Conservation (phyloP, 2,888 invertebrate genomes). For the Nemapogon koenigi region DNA sequence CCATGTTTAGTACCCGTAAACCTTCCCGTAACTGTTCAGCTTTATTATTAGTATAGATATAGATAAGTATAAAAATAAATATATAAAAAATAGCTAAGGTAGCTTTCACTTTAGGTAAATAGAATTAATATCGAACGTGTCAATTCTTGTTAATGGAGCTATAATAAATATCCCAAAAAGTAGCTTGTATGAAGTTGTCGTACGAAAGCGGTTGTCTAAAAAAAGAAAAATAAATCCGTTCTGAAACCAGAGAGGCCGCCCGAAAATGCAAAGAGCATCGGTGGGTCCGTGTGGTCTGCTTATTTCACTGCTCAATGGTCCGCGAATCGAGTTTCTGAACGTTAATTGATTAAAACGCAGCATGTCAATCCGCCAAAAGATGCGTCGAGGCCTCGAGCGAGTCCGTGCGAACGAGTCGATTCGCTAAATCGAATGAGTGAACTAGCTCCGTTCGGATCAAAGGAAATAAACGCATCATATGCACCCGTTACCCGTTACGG, state of each 20-base stretch:
- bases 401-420: too few relatives aligned
- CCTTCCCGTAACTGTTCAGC: too few relatives aligned
- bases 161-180: too few relatives aligned
- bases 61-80: too few relatives aligned
- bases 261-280: slow-evolving; percentile 32
- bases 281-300: slow-evolving; percentile 37
- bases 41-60: too few relatives aligned
- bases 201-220: background rate
- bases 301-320: slow-evolving; percentile 56
- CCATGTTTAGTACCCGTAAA: too few relatives aligned
- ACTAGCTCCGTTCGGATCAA: slow-evolving; percentile 5
- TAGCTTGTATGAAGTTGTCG: slow-evolving; percentile 9
- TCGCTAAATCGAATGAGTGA: slow-evolving; percentile 3
- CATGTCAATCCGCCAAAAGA: slow-evolving; percentile 39
- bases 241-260: slow-evolving; percentile 45
- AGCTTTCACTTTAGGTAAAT: too few relatives aligned
- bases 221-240: background rate
- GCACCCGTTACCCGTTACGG: background rate
- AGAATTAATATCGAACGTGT: too few relatives aligned
- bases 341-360: slow-evolving; percentile 64
- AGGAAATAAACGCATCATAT: slow-evolving; percentile 6
- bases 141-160: too few relatives aligned
- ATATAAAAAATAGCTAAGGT: too few relatives aligned
- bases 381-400: slow-evolving; percentile 7
- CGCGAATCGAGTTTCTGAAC: slow-evolving; percentile 43